Conservation (phyloP, 2,888 invertebrate genomes). For the Spodoptera littoralis region DNA sequence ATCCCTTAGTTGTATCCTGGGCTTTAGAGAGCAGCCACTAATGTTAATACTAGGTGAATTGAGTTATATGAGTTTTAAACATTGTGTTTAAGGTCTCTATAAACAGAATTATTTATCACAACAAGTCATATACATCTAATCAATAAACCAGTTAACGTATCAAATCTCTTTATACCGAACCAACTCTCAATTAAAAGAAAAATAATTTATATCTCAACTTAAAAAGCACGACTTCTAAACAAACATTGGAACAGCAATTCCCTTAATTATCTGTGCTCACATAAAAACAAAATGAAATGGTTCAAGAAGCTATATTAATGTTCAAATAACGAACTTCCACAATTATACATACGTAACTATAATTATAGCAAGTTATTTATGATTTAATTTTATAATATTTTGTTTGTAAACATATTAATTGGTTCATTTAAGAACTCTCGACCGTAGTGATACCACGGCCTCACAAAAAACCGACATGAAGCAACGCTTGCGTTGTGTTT, state of each 20-base stretch:
- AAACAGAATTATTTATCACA: no score
- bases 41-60: no score
- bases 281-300: conserved; percentile 50
- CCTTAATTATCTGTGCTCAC: conserved; percentile 46
- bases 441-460: no score
- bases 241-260: conserved; percentile 43
- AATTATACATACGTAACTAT: conserved; percentile 60
- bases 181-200: conserved; percentile 39
- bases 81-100: no score
- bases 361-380: conserved; percentile 64
- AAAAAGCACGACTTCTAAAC: conserved; percentile 34
- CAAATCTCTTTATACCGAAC: not conserved
- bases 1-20: no score
- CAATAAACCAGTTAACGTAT: no score
- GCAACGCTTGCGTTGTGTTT: no score
- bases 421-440: conserved; percentile 6
- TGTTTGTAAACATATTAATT: conserved; percentile 47
- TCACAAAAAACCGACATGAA: no score
- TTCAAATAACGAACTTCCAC: conserved; percentile 60
- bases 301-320: conserved; percentile 54
- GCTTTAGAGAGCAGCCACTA: no score
- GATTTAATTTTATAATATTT: conserved; percentile 59
- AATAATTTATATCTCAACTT: conserved; percentile 30
- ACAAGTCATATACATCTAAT: no score
- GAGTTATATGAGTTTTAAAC: no score